Percentiles rank a stretch among this genome's conserved stretches.
Evolutionary conservation across 2,113 vertebrate genomes (phyloP).

Genomic region (Chloebia gouldiae): DNA sequence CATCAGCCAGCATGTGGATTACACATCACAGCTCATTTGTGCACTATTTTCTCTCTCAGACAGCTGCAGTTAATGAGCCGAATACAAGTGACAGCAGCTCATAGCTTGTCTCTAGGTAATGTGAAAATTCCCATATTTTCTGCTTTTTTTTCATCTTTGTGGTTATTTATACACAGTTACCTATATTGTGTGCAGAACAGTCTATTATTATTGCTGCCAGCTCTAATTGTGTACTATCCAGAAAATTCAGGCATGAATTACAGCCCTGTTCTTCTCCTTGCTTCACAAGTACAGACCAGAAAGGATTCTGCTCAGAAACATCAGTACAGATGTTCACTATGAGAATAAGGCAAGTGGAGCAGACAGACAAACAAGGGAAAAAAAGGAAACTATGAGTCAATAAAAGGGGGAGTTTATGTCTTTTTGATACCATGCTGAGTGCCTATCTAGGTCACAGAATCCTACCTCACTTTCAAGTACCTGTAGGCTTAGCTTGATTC

Average conservation of each 20-base stretch:
- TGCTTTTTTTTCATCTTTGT: not conserved
- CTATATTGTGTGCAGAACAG: not conserved
- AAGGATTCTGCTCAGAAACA: not conserved
- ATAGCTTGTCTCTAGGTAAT: not conserved
- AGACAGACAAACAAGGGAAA: not conserved
- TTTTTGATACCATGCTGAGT: not conserved
- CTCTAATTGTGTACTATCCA: not conserved
- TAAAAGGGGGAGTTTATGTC: not conserved
- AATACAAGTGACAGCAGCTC: not conserved
- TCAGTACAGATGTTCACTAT: not conserved
- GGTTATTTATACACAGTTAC: not conserved
- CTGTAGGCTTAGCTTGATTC: not conserved
- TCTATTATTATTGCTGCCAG: not conserved
- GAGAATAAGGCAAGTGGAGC: not conserved
- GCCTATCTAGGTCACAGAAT: not conserved
- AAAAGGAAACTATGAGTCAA: not conserved
- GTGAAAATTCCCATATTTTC: not conserved
- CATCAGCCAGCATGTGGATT: not conserved
- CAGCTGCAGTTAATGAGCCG: not conserved
- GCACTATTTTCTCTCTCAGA: not conserved
- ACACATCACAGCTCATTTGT: accelerated
- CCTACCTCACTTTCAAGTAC: not conserved
- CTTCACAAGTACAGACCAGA: not conserved
- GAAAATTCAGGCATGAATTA: not conserved
- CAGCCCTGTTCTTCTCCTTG: not conserved